Evolutionary conservation across 2,113 vertebrate genomes (phyloP).

Genomic region (Trematomus loennbergii): DNA sequence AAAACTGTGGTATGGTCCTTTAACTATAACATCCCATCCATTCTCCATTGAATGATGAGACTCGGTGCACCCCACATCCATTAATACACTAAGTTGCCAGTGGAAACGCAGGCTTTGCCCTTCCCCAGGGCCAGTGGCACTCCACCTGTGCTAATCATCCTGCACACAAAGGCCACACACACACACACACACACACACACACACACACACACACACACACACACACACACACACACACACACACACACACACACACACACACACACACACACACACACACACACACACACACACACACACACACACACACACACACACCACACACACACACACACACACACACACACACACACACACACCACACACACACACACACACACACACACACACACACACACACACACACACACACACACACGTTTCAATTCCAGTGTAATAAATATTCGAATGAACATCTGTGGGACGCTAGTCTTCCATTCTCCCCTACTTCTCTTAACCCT

Average conservation of each 20-base stretch:
- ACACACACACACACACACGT: slow-evolving; percentile 19
- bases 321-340: slow-evolving; percentile 27
- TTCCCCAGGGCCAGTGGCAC: slow-evolving; percentile 13
- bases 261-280: slow-evolving; percentile 28
- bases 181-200: slow-evolving; percentile 18
- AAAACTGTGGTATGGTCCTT: not conserved
- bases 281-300: slow-evolving; percentile 1
- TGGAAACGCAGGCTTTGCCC: slow-evolving; percentile 29
- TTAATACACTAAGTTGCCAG: slow-evolving; percentile 19
- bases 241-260: not conserved
- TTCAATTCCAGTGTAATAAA: slow-evolving; percentile 42
- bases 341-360: slow-evolving; percentile 29
- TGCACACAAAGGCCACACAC: slow-evolving; percentile 28
- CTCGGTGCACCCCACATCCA: not conserved
- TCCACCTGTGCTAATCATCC: slow-evolving; percentile 50
- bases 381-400: slow-evolving; percentile 26
- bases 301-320: not conserved
- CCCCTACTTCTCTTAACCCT: not conserved
- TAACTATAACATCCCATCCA: not conserved
- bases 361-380: not conserved
- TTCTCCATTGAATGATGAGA: slow-evolving; percentile 52
- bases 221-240: not conserved
- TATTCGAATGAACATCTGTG: slow-evolving; percentile 53
- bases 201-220: slow-evolving; percentile 10
- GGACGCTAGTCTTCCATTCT: not conserved